Base-by-base conservation (phyloP, 2,888 invertebrate species). In the Eupithecia abbreviata region DNA sequence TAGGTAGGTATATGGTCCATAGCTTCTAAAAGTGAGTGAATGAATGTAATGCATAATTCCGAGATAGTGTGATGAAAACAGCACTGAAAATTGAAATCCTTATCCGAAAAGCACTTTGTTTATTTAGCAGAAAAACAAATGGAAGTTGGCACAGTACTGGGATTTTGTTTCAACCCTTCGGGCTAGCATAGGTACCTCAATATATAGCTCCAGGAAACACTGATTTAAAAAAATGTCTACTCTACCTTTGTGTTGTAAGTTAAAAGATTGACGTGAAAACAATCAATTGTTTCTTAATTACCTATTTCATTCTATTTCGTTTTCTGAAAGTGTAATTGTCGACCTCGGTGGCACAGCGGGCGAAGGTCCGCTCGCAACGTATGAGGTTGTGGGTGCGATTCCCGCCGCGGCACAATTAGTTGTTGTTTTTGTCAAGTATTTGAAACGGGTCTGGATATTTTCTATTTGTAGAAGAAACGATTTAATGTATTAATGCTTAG, bases 21-120 rank as follows among this genome's bases (percentile, higher is more conserved):
- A 9, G 58, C 10, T 58, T 18, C 58, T 1, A 58, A 51, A 58
- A 58, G 7, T 58, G 55, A 55, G n/a, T 58, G n/a, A 55, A 7
- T 55, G 0, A n/a, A 18, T 9, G 9, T 49, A 41, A 66, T 12
- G 66, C 15, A 58, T 10, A 62, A 62, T 62, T 42, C 0, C 6
- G 1, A 66, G 13, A 2, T 10, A 43, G 10, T 45, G 4, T 45
- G 45, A 45, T n/a, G 45, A 68, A 66, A 66, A 45, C 67, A 68
- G 18, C n/a, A 68, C n/a, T 68, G 67, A n/a, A 68, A 68, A 68
- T 68, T 62, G n/a, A 68, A 68, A 68, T 68, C 42, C n/a, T 68
- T 41, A 45, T n/a, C 45, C n/a, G 18, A n/a, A 68, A 68, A 43
- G n/a, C n/a, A 45, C 43, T 45, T 62, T 45, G 67, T 68, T 43